phyloP scores from a whole-genome alignment of 2,888 invertebrate species.

The Caenorhabditis doughertyi region DNA sequence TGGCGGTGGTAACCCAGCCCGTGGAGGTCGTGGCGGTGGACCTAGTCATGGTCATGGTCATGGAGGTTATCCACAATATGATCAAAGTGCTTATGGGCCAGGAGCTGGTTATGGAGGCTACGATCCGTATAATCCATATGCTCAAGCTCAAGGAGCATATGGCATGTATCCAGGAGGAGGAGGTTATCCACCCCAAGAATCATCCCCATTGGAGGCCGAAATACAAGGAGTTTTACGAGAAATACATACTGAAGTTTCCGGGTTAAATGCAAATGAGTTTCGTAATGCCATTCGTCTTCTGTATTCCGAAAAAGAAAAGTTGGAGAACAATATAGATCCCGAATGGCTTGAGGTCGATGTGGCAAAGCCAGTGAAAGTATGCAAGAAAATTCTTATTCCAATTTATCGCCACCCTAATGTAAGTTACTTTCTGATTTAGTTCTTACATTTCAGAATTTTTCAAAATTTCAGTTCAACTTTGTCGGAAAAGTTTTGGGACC shows the following conservation, averaged over 20 bases:
- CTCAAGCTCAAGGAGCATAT: slow-evolving; percentile 38
- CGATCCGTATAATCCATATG: slow-evolving; percentile 53
- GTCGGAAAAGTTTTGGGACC: slow-evolving; percentile 83
- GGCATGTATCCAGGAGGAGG: slow-evolving; percentile 42
- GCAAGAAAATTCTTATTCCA: slow-evolving; percentile 82
- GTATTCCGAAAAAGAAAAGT: slow-evolving; percentile 75
- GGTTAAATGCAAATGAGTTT: slow-evolving; percentile 80
- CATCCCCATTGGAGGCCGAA: slow-evolving; percentile 81
- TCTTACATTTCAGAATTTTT: background rate
- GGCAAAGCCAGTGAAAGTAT: slow-evolving; percentile 81
- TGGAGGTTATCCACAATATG: slow-evolving; percentile 21
- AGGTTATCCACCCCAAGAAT: slow-evolving; percentile 59
- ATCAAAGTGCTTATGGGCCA: background rate
- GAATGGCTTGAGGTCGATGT: slow-evolving; percentile 83
- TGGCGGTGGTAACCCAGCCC: slow-evolving; percentile 29
- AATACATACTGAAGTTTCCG: slow-evolving; percentile 77
- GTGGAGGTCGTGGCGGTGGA: slow-evolving; percentile 38
- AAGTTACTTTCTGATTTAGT: background rate
- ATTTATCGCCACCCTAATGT: slow-evolving; percentile 81
- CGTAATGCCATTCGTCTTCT: slow-evolving; percentile 80
- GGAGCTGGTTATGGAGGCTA: slow-evolving; percentile 41
- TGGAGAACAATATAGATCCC: slow-evolving; percentile 81
- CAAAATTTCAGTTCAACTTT: slow-evolving; percentile 81
- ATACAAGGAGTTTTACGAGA: slow-evolving; percentile 80
- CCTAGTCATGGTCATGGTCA: slow-evolving; percentile 26